Conservation (phyloP, 2,888 invertebrate species). For the Drosophila quinaria region DNA sequence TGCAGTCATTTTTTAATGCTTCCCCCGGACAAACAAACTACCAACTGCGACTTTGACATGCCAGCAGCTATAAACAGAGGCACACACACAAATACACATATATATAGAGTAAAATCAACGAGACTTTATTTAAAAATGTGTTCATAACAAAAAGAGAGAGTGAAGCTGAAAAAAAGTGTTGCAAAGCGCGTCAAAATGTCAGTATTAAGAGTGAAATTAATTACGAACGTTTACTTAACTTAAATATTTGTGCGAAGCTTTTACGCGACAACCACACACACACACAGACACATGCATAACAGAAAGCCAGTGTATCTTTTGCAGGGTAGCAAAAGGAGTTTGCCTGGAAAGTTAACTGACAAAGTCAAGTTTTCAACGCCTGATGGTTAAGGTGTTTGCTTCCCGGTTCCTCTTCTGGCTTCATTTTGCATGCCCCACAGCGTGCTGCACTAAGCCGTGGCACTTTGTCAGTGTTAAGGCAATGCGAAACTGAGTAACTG, state of each 20-base stretch:
- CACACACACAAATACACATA: not conserved
- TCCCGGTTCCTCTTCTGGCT: constrained; percentile 35
- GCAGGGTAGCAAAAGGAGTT: constrained; percentile 11
- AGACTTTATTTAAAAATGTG: constrained; percentile 74
- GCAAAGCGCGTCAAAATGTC: constrained; percentile 67
- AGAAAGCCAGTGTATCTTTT: not conserved
- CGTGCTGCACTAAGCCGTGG: constrained; percentile 59
- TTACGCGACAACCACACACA: constrained; percentile 26
- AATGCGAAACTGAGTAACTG: constrained; percentile 60
- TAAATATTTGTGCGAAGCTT: constrained; percentile 73
- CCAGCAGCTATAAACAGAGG: constrained; percentile 16
- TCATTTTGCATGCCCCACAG: constrained; percentile 56
- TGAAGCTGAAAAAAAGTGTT: constrained; percentile 11
- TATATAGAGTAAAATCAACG: constrained; percentile 39
- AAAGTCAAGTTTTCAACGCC: constrained; percentile 65
- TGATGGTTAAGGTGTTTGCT: constrained; percentile 5
- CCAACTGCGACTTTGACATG: constrained; percentile 36
- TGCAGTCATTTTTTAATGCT: constrained; percentile 65
- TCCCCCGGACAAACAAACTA: constrained; percentile 34
- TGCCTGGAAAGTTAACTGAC: constrained; percentile 34
- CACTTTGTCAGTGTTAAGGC: constrained; percentile 74
- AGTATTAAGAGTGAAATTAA: constrained; percentile 76
- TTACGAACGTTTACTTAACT: constrained; percentile 78
- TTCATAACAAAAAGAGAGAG: constrained; percentile 47
- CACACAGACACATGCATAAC: not conserved